These are phyloP conservation scores for Elephas maximus DNA, from an alignment of 2,113 vertebrate species.

Conservation along the genomic window DNA sequence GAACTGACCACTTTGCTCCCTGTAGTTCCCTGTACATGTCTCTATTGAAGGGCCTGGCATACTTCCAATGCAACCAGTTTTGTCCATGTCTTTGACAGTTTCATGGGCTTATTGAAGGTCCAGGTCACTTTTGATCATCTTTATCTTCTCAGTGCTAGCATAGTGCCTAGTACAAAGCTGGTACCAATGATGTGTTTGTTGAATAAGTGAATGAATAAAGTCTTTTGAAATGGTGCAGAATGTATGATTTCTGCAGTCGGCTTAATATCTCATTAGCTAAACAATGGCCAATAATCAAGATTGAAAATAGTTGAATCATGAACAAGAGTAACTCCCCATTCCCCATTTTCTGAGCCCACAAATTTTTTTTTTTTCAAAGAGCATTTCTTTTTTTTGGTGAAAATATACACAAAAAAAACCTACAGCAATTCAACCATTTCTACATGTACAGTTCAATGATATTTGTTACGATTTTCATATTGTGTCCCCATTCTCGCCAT, in stretches of 20 bases:
- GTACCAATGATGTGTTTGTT: background rate
- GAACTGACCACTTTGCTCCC: background rate
- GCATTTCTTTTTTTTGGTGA: background rate
- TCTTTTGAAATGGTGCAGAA: background rate
- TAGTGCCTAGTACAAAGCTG: background rate
- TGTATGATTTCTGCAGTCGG: background rate
- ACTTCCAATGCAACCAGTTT: background rate
- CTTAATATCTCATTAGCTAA: constrained; percentile 21
- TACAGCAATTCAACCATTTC: too few relatives aligned
- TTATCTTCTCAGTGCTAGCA: background rate
- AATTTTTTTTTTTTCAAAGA: background rate
- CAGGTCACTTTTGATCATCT: background rate
- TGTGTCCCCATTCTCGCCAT: too few relatives aligned
- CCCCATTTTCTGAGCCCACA: background rate
- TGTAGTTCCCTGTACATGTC: rapidly evolving
- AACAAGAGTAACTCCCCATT: background rate
- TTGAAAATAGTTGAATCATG: background rate
- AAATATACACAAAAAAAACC: too few relatives aligned
- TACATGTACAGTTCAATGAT: too few relatives aligned
- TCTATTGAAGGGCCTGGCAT: background rate
- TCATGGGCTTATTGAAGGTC: background rate
- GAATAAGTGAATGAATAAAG: background rate
- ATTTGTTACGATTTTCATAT: too few relatives aligned
- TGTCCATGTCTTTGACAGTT: background rate
- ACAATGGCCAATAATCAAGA: background rate